Conservation (phyloP, 2,113 vertebrate species). For the Tetraodon nigroviridis region DNA sequence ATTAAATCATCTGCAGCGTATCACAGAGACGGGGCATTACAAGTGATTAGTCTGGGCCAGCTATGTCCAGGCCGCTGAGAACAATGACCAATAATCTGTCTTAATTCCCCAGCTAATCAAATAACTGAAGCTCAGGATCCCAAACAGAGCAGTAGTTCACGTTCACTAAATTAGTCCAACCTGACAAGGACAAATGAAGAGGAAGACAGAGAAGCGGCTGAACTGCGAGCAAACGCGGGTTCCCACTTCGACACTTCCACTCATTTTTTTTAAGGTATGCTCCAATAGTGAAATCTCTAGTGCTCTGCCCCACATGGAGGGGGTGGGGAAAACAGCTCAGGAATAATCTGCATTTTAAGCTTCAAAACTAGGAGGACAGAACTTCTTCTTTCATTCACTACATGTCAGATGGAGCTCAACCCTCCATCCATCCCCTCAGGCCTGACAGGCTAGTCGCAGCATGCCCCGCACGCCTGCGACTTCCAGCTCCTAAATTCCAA, state of each 20-base stretch:
- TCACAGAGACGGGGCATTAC: constrained; percentile 62
- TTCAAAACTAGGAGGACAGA: constrained; percentile 40
- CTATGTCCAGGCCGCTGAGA: constrained; percentile 42
- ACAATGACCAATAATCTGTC: constrained; percentile 67
- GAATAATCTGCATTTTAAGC: constrained; percentile 37
- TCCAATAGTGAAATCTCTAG: not conserved
- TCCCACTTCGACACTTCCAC: too few relatives aligned
- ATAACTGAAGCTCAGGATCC: constrained; percentile 30
- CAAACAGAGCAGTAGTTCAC: constrained; percentile 24
- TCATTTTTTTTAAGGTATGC: too few relatives aligned
- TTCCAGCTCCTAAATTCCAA: not conserved
- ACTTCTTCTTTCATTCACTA: constrained; percentile 42
- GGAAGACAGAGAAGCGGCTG: constrained; percentile 14
- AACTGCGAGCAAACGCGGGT: not conserved
- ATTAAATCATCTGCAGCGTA: constrained; percentile 69
- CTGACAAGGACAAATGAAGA: constrained; percentile 8
- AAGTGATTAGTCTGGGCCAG: constrained; percentile 55
- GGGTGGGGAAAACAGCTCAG: constrained; percentile 6
- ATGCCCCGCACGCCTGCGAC: not conserved
- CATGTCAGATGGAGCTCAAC: constrained; percentile 26
- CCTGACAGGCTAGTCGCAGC: constrained; percentile 22
- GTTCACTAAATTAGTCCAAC: constrained; percentile 25
- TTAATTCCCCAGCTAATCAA: constrained; percentile 70
- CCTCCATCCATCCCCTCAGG: constrained; percentile 15
- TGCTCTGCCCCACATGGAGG: constrained; percentile 26